Base-by-base conservation (phyloP, 2,888 invertebrate species). In the Ptychoptera albimana region DNA sequence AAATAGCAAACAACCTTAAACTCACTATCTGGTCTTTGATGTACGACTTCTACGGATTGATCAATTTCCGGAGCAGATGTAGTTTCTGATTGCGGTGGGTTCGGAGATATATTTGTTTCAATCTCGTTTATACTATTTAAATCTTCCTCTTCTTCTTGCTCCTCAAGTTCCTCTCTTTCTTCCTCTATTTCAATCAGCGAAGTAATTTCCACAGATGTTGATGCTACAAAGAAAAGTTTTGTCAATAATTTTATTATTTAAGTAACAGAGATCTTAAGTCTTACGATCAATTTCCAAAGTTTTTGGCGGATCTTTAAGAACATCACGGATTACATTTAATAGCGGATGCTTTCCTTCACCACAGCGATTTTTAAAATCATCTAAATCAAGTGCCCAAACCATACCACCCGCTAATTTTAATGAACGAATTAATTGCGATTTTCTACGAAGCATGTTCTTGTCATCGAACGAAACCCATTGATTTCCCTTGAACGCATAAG, bases 401-500 rank as follows among this genome's bases (percentile, higher is more conserved):
- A 89, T 89, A 13, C 85, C 88, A 46, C 89, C 89, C 11, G 81
- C 89, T 13, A 92, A 71, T 49, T 79, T 74, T 63, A 85, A 70
- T 11, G 78, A 72, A 48, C 83, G 75, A 32, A 89, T 77, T 54
- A 79, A 80, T 54, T 85, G 76, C 0, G 86, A 80, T 67, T 92
- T 92, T 50, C 72, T 73, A 48, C 74, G 72, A 37, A 92, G 79
- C 65, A 82, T 88, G 31, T 78, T 78, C 8, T 73, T 70, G 57
- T 92, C 89, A 58, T 93, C 92, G 55, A 75, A 93, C 2, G 87
- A 83, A 14, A 91, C 88, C 92, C 92, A 93, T 58, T 92, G 91
- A 55, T 81, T 81, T 39, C 79, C 87, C 55, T 84, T 83, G 57
- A 79, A 82, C 0, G 91, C 86, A 54, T 82, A 89, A 0, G 92